Evolutionary conservation across 2,113 vertebrate species (phyloP).

Genomic region (Myiagra hebetior): DNA sequence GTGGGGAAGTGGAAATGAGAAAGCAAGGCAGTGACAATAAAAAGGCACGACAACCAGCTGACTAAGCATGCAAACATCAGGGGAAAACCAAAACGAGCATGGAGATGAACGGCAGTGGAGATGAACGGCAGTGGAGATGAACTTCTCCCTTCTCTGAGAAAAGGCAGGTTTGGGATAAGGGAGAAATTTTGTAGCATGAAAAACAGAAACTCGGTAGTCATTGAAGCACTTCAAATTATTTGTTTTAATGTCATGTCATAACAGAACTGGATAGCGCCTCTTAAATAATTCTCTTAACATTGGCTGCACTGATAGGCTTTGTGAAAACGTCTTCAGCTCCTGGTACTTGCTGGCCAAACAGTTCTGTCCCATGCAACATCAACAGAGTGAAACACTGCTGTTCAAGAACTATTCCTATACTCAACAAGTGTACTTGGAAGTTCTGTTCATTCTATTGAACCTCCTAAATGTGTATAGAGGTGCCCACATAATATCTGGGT

Average conservation of each 20-base stretch:
- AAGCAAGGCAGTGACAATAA: not conserved
- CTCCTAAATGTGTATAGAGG: not conserved
- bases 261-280: fast-evolving
- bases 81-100: not conserved
- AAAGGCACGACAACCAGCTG: not conserved
- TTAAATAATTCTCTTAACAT: not conserved
- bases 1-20: not conserved
- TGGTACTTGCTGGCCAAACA: not conserved
- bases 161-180: not conserved
- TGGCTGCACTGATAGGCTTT: not conserved
- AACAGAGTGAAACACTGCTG: not conserved
- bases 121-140: not conserved
- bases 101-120: not conserved
- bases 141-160: not conserved
- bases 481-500: not conserved
- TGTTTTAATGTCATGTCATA: not conserved
- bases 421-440: not conserved
- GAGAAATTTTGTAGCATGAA: not conserved
- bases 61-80: not conserved
- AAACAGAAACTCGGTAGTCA: not conserved
- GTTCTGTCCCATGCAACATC: not conserved
- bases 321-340: not conserved
- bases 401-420: not conserved
- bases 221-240: not conserved
- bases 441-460: not conserved